Evolutionary conservation across 2,888 invertebrate species (phyloP), one percentile per base, ranked within the genome.

Genomic region (Caradrina kadenii): DNA sequence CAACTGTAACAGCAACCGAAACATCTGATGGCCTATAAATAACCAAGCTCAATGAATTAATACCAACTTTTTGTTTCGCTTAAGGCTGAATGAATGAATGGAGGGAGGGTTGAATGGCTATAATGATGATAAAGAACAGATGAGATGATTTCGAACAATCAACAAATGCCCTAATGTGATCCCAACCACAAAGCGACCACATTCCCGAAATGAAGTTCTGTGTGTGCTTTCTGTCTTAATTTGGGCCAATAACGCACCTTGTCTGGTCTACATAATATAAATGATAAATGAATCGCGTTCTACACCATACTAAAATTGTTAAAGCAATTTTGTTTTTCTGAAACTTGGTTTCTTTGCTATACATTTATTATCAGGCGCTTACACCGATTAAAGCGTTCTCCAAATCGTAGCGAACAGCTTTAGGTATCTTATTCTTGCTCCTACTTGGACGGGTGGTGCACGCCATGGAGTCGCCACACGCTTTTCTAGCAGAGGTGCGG

Each of bases 361-460:
- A 54, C n/a, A 11, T 45, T 61, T 60, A 49, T 35, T n/a, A 11
- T 10, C 15, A 81, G 75, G 73, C 74, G 35, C 94, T 92, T 86
- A 94, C 95, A 79, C 92, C 88, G 77, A 96, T 90, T 79, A 96
- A 88, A 21, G 95, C 93, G 75, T 92, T 94, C 76, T 95, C 94
- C 83, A 96, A 88, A 68, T 95, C 95, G 73, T 91, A 90, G 15
- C 94, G 93, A 60, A 95, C 70, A 68, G 71, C 90, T 86, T 91
- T 93, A 17, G 95, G 93, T 86, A 93, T 85, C 76, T 89, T 92
- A 79, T 87, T 88, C 79, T 87, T 93, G 81, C 80, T 90, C 66
- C 87, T 90, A 73, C 85, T 91, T 22, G 67, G 76, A 64, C 59
- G 79, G n/a, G 49, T 66, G 58, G 64, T 67, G 65, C 69, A 62